phyloP scores from a whole-genome alignment of 2,797 vertebrate species.

The Telmatherina bonti region DNA sequence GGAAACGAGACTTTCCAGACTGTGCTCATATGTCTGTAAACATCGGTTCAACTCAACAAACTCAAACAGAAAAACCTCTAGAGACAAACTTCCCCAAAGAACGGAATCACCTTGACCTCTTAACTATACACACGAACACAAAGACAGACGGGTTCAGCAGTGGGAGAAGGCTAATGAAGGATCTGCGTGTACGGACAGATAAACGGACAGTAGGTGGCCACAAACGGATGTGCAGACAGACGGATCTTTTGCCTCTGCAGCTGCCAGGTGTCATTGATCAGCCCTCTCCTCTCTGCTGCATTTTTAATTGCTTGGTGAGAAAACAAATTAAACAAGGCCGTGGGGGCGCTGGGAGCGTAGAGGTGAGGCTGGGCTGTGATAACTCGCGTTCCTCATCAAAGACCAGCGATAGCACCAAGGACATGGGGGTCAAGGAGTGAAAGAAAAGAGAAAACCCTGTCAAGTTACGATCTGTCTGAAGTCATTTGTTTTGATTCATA shows the following conservation, averaged over 20 bases:
- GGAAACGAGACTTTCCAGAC: too few relatives aligned
- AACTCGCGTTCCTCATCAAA: slow-evolving; percentile 42
- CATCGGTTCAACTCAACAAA: not conserved
- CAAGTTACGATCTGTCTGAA: not conserved
- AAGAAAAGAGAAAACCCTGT: not conserved
- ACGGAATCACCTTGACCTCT: slow-evolving; percentile 26
- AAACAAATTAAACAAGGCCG: slow-evolving; percentile 67
- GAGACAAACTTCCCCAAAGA: slow-evolving; percentile 23
- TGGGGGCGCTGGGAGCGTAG: slow-evolving; percentile 26
- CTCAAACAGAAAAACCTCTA: not conserved
- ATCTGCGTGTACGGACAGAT: slow-evolving; percentile 31
- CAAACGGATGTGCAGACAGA: slow-evolving; percentile 41
- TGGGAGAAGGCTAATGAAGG: slow-evolving; percentile 23
- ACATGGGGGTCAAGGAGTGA: slow-evolving; percentile 12
- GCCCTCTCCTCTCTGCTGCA: slow-evolving; percentile 37
- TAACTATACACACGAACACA: not conserved
- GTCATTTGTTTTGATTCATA: slow-evolving; percentile 22
- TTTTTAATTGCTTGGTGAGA: slow-evolving; percentile 73
- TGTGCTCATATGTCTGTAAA: too few relatives aligned
- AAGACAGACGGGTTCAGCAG: slow-evolving; percentile 27
- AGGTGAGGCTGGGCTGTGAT: slow-evolving; percentile 39
- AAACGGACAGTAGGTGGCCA: slow-evolving; percentile 40
- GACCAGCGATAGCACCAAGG: slow-evolving; percentile 20
- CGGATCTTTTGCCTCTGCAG: slow-evolving; percentile 27
- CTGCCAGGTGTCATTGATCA: slow-evolving; percentile 67